Evolutionary conservation across 2,797 vertebrate species (phyloP).

Genomic region (Hydrocynus forskahlii): DNA sequence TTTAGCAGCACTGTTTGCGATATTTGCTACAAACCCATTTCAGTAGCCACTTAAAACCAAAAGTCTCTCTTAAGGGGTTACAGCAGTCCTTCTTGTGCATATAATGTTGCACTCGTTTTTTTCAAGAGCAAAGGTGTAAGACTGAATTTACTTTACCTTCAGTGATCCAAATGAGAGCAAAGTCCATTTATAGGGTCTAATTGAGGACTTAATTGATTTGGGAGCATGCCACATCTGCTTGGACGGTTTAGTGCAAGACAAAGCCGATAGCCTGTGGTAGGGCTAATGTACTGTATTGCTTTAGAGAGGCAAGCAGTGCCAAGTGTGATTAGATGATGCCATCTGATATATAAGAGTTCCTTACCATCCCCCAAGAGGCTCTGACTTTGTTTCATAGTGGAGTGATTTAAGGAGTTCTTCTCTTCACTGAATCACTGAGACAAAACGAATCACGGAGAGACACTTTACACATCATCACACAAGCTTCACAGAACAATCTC

Average conservation of each 20-base stretch:
- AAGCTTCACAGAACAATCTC: conserved; percentile 25
- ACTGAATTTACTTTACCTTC: conserved; percentile 24
- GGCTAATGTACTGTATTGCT: conserved; percentile 40
- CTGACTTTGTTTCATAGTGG: conserved; percentile 32
- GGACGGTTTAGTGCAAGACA: conserved; percentile 26
- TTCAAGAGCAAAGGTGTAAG: not conserved
- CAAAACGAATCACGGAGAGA: conserved; percentile 40
- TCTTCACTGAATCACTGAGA: conserved; percentile 19
- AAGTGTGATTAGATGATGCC: conserved; percentile 46
- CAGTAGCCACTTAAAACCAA: not conserved
- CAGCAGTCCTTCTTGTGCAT: not conserved
- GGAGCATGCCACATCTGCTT: conserved; percentile 37
- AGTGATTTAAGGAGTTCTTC: conserved; percentile 24
- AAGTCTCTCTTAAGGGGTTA: not conserved
- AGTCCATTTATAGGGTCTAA: conserved; percentile 35
- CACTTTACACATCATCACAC: conserved; percentile 36
- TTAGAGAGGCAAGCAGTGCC: conserved; percentile 29
- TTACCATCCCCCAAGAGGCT: conserved; percentile 35
- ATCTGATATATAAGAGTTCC: conserved; percentile 42
- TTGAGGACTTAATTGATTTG: conserved; percentile 58
- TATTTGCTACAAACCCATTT: not conserved
- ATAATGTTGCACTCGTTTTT: not conserved
- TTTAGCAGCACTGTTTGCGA: not conserved
- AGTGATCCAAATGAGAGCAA: conserved; percentile 26
- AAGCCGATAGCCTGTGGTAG: conserved; percentile 31